Base-by-base conservation (phyloP, 2,888 invertebrate species). In the Phrixothrix hirtus region DNA sequence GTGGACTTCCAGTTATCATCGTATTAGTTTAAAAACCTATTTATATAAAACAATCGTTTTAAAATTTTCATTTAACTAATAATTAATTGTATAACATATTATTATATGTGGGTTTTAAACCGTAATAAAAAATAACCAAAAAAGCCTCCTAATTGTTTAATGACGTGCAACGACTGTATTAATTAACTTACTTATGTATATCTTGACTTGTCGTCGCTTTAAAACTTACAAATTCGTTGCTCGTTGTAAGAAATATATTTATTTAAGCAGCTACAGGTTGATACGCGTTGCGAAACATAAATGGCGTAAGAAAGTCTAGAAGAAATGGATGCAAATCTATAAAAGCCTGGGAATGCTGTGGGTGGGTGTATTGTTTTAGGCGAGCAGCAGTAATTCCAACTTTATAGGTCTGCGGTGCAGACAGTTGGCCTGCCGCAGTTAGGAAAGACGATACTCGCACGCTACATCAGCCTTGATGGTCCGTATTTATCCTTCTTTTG, bases 291-390 rank as follows among this genome's bases (percentile, higher is more conserved):
- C n/a, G n/a, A n/a, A n/a, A 43, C 36, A 35, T 49, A 54, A 54
- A 45, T 48, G 49, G 54, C 54, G 42, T 39, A 35, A 48, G 49
- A 43, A 51, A 47, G 47, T 37, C 44, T 45, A 49, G 41, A 51
- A 29, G 31, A 48, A 47, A 45, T 42, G 50, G 32, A 26, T 42
- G 45, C 54, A 50, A 54, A 54, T 50, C 57, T 49, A 57, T 47
- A 57, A 54, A n/a, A 57, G 46, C 44, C 32, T 14, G 43, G 34
- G 56, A 56, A 57, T 57, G 57, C 44, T 53, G 57, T 57, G 53
- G 57, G 57, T 55, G 55, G 57, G 57, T 55, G 55, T 55, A 55
- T 55, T 55, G 55, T 55, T 50, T 55, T 46, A 55, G 41, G 38
- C 21, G 32, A 32, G 48, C 39, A 39, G 38, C 50, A 34, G 29